Evolutionary conservation across 2,888 invertebrate species (phyloP).

Genomic region (Alviniconcha strummeri): DNA sequence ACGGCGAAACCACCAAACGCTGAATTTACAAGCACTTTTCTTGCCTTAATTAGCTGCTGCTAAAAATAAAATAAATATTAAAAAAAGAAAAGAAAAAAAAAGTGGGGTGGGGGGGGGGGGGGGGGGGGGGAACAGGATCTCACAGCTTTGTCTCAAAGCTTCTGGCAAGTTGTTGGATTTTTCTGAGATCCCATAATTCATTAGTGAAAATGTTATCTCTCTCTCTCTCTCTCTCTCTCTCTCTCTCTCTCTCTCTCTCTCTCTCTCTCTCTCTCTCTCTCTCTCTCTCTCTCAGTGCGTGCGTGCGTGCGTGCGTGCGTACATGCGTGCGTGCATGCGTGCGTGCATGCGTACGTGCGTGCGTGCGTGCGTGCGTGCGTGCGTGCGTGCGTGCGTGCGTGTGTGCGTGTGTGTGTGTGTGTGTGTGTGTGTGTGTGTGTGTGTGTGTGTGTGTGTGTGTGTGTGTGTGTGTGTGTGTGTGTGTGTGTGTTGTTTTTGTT

Average conservation of each 20-base stretch:
- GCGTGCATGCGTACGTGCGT: background rate
- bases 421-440: background rate
- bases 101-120: no score
- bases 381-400: background rate
- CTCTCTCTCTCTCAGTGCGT: background rate
- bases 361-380: background rate
- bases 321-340: background rate
- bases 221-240: constrained; percentile 8
- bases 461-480: background rate
- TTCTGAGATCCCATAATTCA: no score
- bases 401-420: constrained; percentile 2
- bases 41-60: no score
- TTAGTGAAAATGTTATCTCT: background rate
- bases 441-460: background rate
- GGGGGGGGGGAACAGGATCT: no score
- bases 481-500: background rate
- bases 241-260: constrained; percentile 31
- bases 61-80: no score
- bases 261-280: background rate
- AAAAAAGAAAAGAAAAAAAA: no score
- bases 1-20: no score
- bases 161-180: no score
- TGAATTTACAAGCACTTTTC: no score
- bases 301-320: background rate
- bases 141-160: no score